Evolutionary conservation across 2,797 vertebrate genomes (phyloP), one percentile per base, ranked within the genome.

Genomic region (Morus bassanus): DNA sequence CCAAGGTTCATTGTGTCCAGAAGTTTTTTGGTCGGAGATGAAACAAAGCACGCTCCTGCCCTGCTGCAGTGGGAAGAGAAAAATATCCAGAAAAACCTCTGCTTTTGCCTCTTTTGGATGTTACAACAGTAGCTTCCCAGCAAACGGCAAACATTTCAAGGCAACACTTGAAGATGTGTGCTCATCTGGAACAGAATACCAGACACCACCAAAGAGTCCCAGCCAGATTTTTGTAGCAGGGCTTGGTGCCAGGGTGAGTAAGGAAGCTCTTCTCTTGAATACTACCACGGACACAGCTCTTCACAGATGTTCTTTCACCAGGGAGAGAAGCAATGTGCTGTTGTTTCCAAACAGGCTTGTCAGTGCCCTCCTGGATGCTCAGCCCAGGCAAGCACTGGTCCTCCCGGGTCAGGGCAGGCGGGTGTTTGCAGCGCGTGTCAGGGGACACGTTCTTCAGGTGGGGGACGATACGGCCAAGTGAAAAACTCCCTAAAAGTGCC

Each of bases 391-490:
- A 61, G 35, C 3, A 0, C 50, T 23, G 83, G 4, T 80, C 35
- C 60, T 64, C 6, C 48, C 2, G 56, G 63, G 16, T 14, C 46
- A 25, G 59, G 46, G 22, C 75, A 48, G n/a, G 12, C 0, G 1
- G 18, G 24, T 13, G 25, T 15, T 65, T 21, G 67, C 27, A 24
- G 35, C 0, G 0, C 1, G 3, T 16, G 46, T 0, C 9, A 9
- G 43, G 39, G 37, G 18, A 16, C 33, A 1, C 0, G 1, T 33
- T 33, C 67, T 68, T 23, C 5, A 22, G 16, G 24, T 56, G 8
- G 18, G 45, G 65, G 24, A 51, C 0, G 0, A 13, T 21, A 11
- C 11, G 53, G 6, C 15, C 9, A n/a, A 45, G 39, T 11, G 56
- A 63, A 61, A 64, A 85, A 0, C 31, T 28, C 43, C 41, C 78